These are phyloP conservation scores for Phrixothrix hirtus DNA, from an alignment of 2,888 invertebrate genomes.

Conservation along the genomic window DNA sequence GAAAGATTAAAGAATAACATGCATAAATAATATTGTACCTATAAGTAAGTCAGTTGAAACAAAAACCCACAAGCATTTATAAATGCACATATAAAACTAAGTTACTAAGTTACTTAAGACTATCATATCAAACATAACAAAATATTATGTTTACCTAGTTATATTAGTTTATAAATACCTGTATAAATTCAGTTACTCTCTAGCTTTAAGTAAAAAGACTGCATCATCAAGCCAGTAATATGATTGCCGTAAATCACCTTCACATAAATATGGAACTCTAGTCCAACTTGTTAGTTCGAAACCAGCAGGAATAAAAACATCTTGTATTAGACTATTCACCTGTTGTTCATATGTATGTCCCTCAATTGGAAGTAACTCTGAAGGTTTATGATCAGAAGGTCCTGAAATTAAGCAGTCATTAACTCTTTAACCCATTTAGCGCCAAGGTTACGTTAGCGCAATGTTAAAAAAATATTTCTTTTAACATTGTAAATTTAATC, in stretches of 20 bases:
- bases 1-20: no score
- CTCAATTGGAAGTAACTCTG: conserved; percentile 68
- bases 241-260: conserved; percentile 90
- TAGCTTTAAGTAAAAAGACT: conserved; percentile 74
- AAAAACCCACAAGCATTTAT: no score
- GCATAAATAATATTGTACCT: no score
- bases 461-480: neutral
- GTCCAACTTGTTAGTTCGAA: conserved; percentile 84
- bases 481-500: no score
- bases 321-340: conserved; percentile 68
- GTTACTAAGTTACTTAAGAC: no score
- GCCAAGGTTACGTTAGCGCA: no score
- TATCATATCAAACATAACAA: no score
- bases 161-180: no score
- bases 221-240: conserved; percentile 92
- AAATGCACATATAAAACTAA: no score
- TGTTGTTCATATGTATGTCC: conserved; percentile 79
- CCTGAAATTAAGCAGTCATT: conserved; percentile 54
- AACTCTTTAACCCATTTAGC: no score
- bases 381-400: conserved; percentile 70
- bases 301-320: conserved; percentile 67
- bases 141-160: no score
- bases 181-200: conserved; percentile 3
- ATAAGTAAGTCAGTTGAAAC: no score
- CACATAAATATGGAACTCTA: conserved; percentile 92